These are phyloP conservation scores for Oenanthe oenanthe DNA, from an alignment of 2,113 vertebrate genomes.

Conservation along the genomic window DNA sequence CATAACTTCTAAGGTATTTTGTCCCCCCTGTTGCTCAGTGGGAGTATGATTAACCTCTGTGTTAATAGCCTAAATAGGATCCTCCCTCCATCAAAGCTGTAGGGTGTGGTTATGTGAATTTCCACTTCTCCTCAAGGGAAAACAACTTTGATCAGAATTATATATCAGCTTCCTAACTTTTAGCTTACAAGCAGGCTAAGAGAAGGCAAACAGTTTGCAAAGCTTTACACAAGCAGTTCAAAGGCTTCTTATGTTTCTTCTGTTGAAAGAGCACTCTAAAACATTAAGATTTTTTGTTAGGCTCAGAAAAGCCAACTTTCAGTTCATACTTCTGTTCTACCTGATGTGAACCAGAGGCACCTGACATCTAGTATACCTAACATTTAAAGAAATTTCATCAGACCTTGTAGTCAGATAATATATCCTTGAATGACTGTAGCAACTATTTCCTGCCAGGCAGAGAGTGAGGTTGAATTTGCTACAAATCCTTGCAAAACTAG, in stretches of 20 bases:
- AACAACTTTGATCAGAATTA: neutral
- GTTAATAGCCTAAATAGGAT: neutral
- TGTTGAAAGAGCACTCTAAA: neutral
- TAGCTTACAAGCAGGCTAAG: neutral
- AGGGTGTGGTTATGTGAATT: neutral
- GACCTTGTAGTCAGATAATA: neutral
- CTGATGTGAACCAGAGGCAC: neutral
- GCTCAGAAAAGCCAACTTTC: neutral
- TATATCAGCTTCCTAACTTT: neutral
- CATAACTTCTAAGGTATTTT: neutral
- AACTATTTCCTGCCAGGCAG: neutral
- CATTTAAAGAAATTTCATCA: neutral
- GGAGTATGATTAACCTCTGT: neutral
- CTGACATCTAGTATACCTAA: neutral
- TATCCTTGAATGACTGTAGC: neutral
- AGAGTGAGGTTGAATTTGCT: neutral
- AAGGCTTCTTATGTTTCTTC: neutral
- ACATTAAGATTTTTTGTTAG: neutral
- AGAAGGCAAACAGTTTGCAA: neutral
- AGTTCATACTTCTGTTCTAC: neutral
- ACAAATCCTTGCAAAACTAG: neutral
- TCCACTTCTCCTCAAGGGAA: neutral
- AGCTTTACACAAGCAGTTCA: neutral
- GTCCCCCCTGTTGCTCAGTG: neutral
- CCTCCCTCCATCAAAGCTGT: neutral